Percentiles rank a stretch among this genome's conserved stretches.
phyloP scores from a whole-genome alignment of 2,113 vertebrate species.

The Bujurquina vittata region DNA sequence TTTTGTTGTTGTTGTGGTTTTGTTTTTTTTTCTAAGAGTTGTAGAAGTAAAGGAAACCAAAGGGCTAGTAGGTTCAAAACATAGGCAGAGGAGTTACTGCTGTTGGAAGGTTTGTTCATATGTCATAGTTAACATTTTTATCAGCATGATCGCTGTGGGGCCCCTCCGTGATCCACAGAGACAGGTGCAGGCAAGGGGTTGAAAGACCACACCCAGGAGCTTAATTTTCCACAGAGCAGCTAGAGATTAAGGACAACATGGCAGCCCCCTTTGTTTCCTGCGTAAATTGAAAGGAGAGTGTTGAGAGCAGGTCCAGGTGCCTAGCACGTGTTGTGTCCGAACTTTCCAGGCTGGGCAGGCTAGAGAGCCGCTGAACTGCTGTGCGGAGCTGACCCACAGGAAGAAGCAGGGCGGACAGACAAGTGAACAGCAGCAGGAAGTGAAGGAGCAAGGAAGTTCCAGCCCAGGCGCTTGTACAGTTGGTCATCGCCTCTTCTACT shows the following conservation, averaged over 20 bases:
- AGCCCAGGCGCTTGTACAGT: constrained; percentile 48
- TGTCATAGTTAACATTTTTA: constrained; percentile 56
- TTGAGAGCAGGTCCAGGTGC: constrained; percentile 29
- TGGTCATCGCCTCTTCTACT: constrained; percentile 34
- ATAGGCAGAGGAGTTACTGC: neutral
- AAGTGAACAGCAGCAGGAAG: constrained; percentile 71
- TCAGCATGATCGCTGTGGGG: constrained; percentile 45
- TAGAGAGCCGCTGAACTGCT: neutral
- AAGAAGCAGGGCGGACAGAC: constrained; percentile 73
- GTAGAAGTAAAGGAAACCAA: neutral
- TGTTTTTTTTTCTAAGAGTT: neutral
- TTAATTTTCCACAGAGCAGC: constrained; percentile 46
- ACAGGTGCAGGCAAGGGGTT: constrained; percentile 62
- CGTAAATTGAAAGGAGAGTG: constrained; percentile 18
- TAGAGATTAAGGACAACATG: constrained; percentile 50
- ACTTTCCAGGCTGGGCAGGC: constrained; percentile 11
- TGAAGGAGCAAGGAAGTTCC: constrained; percentile 70
- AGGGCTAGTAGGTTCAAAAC: neutral
- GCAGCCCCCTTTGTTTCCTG: constrained; percentile 10
- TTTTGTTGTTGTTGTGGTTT: neutral
- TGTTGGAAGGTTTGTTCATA: constrained; percentile 23
- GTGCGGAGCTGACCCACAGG: constrained; percentile 67
- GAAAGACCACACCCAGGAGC: constrained; percentile 25
- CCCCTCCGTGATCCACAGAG: constrained; percentile 70
- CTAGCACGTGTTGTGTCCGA: neutral